Evolutionary conservation across 2,797 vertebrate genomes (phyloP).

Genomic region (Spea hammondii): DNA sequence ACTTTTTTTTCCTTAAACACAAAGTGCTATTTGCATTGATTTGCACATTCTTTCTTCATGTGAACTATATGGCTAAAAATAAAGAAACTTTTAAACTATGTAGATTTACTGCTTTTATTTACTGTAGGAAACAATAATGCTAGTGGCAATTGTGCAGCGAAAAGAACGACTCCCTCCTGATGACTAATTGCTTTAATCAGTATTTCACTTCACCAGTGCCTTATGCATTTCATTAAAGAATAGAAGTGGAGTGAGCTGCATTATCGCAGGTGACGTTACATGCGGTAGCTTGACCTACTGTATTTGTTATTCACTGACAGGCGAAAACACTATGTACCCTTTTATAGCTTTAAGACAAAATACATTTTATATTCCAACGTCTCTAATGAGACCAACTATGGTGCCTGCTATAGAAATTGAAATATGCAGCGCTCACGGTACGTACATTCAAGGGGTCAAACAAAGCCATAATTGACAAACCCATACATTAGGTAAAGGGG

Average conservation of each 20-base stretch:
- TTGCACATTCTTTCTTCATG: background rate
- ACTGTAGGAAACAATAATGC: background rate
- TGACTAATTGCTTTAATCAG: slow-evolving; percentile 6
- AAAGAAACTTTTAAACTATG: slow-evolving; percentile 2
- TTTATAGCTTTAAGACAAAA: background rate
- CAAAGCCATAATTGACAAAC: no score
- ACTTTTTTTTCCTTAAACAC: background rate
- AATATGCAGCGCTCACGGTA: no score
- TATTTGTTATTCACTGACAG: background rate
- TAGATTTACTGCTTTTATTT: slow-evolving; percentile 4
- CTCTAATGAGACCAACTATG: no score
- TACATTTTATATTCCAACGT: no score
- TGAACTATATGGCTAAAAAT: background rate
- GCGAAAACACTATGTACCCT: background rate
- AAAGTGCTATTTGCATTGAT: slow-evolving; percentile 22
- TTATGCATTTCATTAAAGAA: background rate
- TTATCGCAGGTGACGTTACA: background rate
- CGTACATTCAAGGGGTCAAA: no score
- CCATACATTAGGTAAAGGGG: no score
- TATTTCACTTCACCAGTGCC: background rate
- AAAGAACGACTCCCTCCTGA: background rate
- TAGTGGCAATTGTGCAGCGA: background rate
- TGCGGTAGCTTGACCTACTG: background rate
- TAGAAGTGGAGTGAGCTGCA: background rate
- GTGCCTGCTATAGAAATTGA: no score